Percentiles rank a stretch among this genome's conserved stretches.
phyloP scores from a whole-genome alignment of 2,888 invertebrate genomes.

The Cabera pusaria region DNA sequence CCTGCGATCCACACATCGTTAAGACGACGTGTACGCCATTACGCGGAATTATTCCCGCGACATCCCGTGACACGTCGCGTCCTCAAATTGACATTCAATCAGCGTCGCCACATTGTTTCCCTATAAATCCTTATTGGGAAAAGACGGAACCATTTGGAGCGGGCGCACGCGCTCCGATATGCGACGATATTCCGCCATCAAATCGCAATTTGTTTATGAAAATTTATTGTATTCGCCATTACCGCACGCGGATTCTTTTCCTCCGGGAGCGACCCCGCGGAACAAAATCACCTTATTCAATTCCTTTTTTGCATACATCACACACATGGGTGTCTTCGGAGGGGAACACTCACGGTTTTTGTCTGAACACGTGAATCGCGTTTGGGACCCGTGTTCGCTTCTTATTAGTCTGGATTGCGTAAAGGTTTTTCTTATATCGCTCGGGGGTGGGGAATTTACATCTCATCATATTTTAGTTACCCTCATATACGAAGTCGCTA shows the following conservation, averaged over 20 bases:
- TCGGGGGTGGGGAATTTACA: slow-evolving; percentile 36
- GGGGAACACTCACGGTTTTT: slow-evolving; percentile 70
- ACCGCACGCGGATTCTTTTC: slow-evolving; percentile 77
- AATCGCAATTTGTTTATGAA: slow-evolving; percentile 84
- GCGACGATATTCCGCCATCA: slow-evolving; percentile 76
- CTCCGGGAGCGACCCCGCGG: slow-evolving; percentile 76
- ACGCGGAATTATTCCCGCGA: slow-evolving; percentile 64
- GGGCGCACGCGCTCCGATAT: slow-evolving; percentile 71
- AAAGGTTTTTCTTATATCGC: slow-evolving; percentile 71
- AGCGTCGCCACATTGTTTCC: slow-evolving; percentile 80
- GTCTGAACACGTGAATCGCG: slow-evolving; percentile 81
- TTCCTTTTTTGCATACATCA: slow-evolving; percentile 83
- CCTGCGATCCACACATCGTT: slow-evolving; percentile 61
- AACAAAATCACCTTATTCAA: slow-evolving; percentile 83
- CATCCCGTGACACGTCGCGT: slow-evolving; percentile 44
- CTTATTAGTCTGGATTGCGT: slow-evolving; percentile 79
- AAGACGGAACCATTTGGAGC: slow-evolving; percentile 30
- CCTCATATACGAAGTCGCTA: slow-evolving; percentile 17
- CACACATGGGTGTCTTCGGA: slow-evolving; percentile 67
- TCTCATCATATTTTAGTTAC: slow-evolving; percentile 29
- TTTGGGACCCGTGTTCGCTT: slow-evolving; percentile 75
- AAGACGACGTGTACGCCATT: slow-evolving; percentile 69
- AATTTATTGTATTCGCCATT: slow-evolving; percentile 84
- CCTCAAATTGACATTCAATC: slow-evolving; percentile 81
- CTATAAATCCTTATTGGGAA: slow-evolving; percentile 81